Conservation (phyloP, 1,140 invertebrate genomes). For the Drosophila azteca region DNA sequence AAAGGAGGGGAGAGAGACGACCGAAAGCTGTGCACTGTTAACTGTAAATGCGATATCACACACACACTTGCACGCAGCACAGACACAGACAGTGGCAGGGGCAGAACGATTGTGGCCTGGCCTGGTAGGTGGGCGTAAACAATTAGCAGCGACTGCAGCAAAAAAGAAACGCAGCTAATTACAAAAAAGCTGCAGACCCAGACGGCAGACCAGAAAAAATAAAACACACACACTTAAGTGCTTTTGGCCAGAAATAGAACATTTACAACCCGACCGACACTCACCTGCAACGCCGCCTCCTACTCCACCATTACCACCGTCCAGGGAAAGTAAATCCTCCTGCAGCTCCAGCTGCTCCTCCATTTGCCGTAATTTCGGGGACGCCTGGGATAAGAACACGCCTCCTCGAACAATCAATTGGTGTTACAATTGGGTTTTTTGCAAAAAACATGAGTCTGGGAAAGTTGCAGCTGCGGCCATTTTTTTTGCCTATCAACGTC, state of each 20-base stretch:
- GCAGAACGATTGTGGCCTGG: slow-evolving; percentile 12
- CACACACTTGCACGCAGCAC: slow-evolving; percentile 11
- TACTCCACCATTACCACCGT: slow-evolving; percentile 16
- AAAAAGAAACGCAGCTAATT: slow-evolving; percentile 28
- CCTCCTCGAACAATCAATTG: background rate
- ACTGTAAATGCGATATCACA: slow-evolving; percentile 25
- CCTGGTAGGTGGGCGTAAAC: slow-evolving; percentile 69
- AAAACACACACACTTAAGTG: slow-evolving; percentile 37
- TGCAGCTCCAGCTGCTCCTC: slow-evolving; percentile 62
- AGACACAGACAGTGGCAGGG: background rate
- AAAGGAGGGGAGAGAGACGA: slow-evolving; percentile 5
- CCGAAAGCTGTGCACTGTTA: slow-evolving; percentile 1
- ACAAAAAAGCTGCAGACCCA: slow-evolving; percentile 49
- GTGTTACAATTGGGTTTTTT: slow-evolving; percentile 15
- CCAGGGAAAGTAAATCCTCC: slow-evolving; percentile 41
- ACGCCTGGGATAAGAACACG: background rate
- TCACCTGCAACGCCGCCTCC: slow-evolving; percentile 22
- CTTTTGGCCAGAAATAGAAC: slow-evolving; percentile 41
- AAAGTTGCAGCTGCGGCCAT: slow-evolving; percentile 52
- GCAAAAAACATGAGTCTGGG: slow-evolving; percentile 33
- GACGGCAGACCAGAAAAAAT: slow-evolving; percentile 30
- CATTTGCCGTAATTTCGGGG: slow-evolving; percentile 1
- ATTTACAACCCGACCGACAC: slow-evolving; percentile 25
- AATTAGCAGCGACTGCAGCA: slow-evolving; percentile 52
- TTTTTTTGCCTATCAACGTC: slow-evolving; percentile 26